phyloP scores from a whole-genome alignment of 2,113 vertebrate species.

The Corythornis vintsioides region DNA sequence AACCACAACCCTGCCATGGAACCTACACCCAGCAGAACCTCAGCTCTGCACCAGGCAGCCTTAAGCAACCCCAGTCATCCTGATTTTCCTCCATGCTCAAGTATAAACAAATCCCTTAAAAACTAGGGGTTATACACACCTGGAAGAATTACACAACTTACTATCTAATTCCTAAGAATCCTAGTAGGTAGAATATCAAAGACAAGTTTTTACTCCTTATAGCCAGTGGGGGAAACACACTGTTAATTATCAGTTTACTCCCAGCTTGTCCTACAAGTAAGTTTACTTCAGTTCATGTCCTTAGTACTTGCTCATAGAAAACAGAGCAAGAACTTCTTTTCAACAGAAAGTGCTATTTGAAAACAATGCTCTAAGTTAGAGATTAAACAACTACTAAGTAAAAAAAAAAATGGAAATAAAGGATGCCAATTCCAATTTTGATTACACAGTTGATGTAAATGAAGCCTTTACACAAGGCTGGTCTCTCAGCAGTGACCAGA shows the following conservation, averaged over 20 bases:
- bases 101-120: background rate
- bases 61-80: background rate
- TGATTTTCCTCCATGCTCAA: background rate
- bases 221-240: background rate
- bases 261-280: background rate
- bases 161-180: background rate
- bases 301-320: background rate
- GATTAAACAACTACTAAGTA: background rate
- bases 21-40: background rate
- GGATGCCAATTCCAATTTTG: background rate
- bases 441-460: background rate
- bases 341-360: background rate
- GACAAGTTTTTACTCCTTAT: background rate
- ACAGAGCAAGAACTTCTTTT: background rate
- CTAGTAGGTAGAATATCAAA: background rate
- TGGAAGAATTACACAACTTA: background rate
- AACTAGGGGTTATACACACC: background rate
- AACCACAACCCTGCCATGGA: fast-evolving
- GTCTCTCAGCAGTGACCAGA: background rate
- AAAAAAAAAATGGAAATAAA: background rate
- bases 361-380: background rate
- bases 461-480: background rate
- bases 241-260: background rate
- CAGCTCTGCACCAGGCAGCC: background rate
- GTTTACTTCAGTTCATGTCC: background rate